Evolutionary conservation across 2,113 vertebrate genomes (phyloP).

Genomic region (Murina feae): DNA sequence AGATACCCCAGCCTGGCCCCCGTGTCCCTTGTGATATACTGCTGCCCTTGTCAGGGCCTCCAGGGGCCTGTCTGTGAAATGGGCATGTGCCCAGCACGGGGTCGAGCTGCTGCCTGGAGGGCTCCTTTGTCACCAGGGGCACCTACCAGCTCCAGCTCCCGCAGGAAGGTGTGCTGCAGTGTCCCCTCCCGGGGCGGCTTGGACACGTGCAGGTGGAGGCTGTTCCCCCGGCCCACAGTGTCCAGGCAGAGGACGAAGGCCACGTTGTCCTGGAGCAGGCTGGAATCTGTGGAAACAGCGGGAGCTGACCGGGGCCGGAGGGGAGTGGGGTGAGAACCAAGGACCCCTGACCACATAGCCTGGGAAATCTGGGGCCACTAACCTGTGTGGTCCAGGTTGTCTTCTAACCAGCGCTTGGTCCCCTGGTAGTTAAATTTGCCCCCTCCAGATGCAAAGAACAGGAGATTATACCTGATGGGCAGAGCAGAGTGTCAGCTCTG

Average conservation of each 20-base stretch:
- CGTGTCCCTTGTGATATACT: background rate
- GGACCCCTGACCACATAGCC: background rate
- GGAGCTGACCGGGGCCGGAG: fast-evolving
- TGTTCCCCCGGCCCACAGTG: constrained; percentile 89
- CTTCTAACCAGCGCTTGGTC: constrained; percentile 97
- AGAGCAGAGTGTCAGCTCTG: fast-evolving
- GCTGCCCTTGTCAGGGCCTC: background rate
- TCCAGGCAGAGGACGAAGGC: constrained; percentile 97
- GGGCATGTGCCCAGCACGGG: background rate
- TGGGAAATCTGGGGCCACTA: fast-evolving
- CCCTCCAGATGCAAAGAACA: constrained; percentile 97
- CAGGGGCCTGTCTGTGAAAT: background rate
- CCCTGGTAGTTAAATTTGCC: constrained; percentile 99
- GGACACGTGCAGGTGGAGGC: constrained; percentile 94
- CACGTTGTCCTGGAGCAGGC: constrained; percentile 97
- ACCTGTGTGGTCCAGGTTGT: constrained; percentile 98
- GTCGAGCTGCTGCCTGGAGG: background rate
- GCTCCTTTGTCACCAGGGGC: background rate
- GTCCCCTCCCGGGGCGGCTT: constrained; percentile 96
- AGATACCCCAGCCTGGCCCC: background rate
- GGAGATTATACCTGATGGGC: constrained; percentile 90
- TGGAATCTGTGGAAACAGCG: constrained; percentile 85
- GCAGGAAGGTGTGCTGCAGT: constrained; percentile 90
- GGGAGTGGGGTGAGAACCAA: too few relatives aligned
- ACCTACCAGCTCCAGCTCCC: constrained; percentile 91